Evolutionary conservation across 1,140 invertebrate genomes (phyloP), one percentile per base, ranked within the genome.

Genomic region (Brachionus angularis): DNA sequence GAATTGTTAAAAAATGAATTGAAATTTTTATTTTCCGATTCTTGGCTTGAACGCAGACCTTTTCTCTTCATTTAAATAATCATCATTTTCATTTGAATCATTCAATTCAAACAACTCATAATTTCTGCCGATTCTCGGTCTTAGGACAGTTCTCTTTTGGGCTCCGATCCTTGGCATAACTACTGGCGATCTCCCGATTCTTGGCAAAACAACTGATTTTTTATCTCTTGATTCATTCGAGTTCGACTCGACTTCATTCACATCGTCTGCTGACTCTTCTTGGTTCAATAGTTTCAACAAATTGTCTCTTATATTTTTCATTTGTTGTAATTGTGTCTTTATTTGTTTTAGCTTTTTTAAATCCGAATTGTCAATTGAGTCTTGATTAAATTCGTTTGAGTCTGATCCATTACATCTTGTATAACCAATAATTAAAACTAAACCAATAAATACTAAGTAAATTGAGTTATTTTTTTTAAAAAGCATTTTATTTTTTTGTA

Each of bases 31-130:
- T n/a, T n/a, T n/a, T n/a, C 53, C 53, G 12, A 58, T 58, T 58
- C 53, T 58, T 58, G 53, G 53, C 33, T 58, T 58, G n/a, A 58
- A 58, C 36, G 53, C 53, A 7, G 39, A 23, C 5, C 53, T 25
- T 25, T 58, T 58, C n/a, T 58, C 53, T 5, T 39, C 53, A 25
- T 58, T 31, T 33, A 55, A 55, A 33, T 33, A 58, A 25, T n/a
- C 14, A 29, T 39, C 53, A 27, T 42, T 36, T 14, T 55, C 31
- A 33, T 55, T n/a, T n/a, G n/a, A n/a, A n/a, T n/a, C 27, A 36
- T 16, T 18, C 12, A 16, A 27, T 12, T 58, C 53, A n/a, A 23
- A 58, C 4, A 39, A 25, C 18, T 58, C 53, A 33, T 14, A 58
- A 39, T 58, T 58, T 21, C 53, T 16, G 12, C 53, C 53, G n/a